Evolutionary conservation across 1,140 invertebrate species (phyloP).

Genomic region (Drosophila ironensis): DNA sequence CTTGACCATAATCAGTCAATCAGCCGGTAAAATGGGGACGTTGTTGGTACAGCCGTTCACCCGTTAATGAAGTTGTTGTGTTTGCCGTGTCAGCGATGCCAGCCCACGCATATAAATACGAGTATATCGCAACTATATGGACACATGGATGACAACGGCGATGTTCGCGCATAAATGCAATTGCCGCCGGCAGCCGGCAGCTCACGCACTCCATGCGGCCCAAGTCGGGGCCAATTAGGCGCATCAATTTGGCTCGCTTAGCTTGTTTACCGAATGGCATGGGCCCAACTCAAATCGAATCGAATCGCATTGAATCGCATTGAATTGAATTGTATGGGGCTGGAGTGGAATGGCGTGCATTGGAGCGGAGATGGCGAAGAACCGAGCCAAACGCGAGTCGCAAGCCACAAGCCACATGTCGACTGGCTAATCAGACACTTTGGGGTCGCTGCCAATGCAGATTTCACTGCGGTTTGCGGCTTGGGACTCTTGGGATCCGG

Average conservation of each 20-base stretch:
- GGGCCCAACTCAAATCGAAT: too few relatives aligned
- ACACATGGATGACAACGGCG: neutral
- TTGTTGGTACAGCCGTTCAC: conserved; percentile 24
- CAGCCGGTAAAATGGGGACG: conserved; percentile 63
- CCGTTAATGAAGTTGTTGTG: conserved; percentile 76
- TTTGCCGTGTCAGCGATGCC: conserved; percentile 31
- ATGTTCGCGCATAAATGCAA: conserved; percentile 1
- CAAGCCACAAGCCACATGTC: conserved; percentile 71
- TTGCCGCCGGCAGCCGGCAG: conserved; percentile 21
- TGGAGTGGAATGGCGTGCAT: neutral
- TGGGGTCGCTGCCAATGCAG: conserved; percentile 46
- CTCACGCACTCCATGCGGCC: conserved; percentile 25
- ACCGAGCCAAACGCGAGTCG: too few relatives aligned
- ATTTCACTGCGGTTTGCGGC: conserved; percentile 18
- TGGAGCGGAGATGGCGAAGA: neutral
- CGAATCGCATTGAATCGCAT: neutral
- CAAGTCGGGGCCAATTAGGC: conserved; percentile 63
- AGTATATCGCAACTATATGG: conserved; percentile 6
- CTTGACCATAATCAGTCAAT: conserved; percentile 80
- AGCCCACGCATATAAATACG: conserved; percentile 76
- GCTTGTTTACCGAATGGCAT: conserved; percentile 44
- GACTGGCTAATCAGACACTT: conserved; percentile 61
- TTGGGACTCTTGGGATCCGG: neutral
- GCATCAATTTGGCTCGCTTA: conserved; percentile 57
- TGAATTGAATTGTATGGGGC: neutral